Conservation (phyloP, 2,888 invertebrate genomes). For the Drosophila antonietae region DNA sequence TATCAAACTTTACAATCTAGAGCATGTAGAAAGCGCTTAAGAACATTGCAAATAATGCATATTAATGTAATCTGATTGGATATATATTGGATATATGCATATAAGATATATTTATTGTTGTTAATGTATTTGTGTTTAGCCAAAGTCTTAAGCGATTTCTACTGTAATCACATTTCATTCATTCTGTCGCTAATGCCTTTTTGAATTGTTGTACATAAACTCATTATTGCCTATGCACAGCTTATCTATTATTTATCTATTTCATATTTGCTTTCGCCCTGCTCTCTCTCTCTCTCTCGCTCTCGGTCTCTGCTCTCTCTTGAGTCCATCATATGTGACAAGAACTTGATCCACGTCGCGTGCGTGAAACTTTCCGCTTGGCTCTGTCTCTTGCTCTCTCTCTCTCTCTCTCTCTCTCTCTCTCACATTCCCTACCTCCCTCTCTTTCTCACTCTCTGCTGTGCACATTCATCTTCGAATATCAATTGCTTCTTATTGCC, state of each 20-base stretch:
- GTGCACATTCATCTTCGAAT: constrained; percentile 7
- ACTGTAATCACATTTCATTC: constrained; percentile 34
- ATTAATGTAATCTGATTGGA: neutral
- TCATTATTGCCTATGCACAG: neutral
- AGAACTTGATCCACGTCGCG: no score
- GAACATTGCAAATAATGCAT: neutral
- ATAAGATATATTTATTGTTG: neutral
- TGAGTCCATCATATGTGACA: no score
- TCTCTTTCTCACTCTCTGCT: neutral
- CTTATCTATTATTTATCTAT: neutral
- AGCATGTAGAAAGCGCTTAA: constrained; percentile 28
- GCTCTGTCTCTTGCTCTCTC: neutral
- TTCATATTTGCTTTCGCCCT: neutral
- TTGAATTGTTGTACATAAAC: constrained; percentile 2
- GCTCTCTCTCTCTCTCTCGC: neutral
- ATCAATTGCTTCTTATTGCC: no score
- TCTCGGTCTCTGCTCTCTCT: neutral
- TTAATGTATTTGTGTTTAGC: neutral
- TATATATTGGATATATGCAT: neutral
- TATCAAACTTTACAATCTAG: constrained; percentile 30
- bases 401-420: neutral
- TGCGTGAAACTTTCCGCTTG: neutral
- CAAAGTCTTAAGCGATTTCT: constrained; percentile 42
- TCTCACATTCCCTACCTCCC: neutral
- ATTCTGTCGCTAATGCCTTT: constrained; percentile 28